A percentile compares a stretch with the other conserved stretches of the same genome.
These are phyloP conservation scores for Orycteropus afer DNA, from an alignment of 2,113 vertebrate species.

Conservation along the genomic window DNA sequence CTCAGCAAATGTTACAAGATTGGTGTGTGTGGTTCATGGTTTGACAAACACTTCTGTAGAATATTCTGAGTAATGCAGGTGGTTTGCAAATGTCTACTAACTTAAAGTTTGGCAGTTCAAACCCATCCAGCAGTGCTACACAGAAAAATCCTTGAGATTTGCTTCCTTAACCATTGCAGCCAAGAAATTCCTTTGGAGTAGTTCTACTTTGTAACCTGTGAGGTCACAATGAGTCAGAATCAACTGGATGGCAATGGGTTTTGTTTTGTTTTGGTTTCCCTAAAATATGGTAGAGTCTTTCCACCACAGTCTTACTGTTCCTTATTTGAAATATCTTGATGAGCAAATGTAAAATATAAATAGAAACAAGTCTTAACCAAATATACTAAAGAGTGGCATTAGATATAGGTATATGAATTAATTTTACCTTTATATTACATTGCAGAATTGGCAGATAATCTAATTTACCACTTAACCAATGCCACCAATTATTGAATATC, in stretches of 20 bases:
- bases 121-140: background rate
- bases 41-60: background rate
- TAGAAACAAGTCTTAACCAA: background rate
- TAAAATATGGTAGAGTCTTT: background rate
- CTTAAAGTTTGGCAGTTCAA: background rate
- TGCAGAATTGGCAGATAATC: background rate
- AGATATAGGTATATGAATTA: background rate
- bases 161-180: background rate
- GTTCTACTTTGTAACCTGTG: background rate
- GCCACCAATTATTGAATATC: background rate
- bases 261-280: background rate
- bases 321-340: background rate
- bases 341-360: background rate
- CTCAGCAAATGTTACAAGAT: background rate
- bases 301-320: background rate
- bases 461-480: background rate
- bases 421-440: background rate
- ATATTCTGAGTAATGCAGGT: background rate
- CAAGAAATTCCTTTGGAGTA: background rate
- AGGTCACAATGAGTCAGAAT: no score
- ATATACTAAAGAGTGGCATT: background rate
- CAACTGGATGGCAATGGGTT: background rate
- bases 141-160: background rate
- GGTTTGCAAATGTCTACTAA: background rate
- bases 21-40: background rate